phyloP scores from a whole-genome alignment of 2,113 vertebrate genomes.

The Rhabdornis inornatus region DNA sequence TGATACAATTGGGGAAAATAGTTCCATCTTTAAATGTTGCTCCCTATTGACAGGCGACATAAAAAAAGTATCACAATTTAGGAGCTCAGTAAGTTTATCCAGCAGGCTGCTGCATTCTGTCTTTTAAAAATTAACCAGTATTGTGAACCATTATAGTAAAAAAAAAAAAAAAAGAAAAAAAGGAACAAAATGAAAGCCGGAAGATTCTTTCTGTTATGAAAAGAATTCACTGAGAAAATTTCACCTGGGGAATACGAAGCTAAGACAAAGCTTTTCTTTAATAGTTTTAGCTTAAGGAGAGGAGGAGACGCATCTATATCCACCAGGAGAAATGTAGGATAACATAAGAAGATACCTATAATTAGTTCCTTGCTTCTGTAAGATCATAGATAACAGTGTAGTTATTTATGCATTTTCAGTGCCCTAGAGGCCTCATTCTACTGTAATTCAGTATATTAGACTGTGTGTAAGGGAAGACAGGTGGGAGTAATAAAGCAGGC shows the following conservation, averaged over 20 bases:
- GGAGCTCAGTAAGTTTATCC: background rate
- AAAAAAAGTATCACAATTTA: background rate
- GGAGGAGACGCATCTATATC: background rate
- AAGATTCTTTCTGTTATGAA: background rate
- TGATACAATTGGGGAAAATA: background rate
- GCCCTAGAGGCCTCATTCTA: background rate
- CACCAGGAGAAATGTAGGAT: background rate
- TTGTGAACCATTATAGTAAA: accelerated
- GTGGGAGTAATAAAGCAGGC: background rate
- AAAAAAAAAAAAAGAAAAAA: background rate
- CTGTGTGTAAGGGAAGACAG: background rate
- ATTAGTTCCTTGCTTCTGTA: background rate
- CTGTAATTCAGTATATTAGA: background rate
- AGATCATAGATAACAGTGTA: background rate
- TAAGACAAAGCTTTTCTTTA: background rate
- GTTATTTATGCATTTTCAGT: background rate
- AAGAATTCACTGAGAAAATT: background rate
- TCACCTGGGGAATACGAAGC: background rate
- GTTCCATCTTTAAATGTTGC: background rate
- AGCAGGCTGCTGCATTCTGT: background rate
- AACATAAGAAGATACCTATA: background rate
- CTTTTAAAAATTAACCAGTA: background rate
- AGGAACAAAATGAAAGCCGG: background rate
- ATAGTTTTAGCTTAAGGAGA: background rate
- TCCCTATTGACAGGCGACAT: background rate